These are phyloP conservation scores for Plebejus melissa DNA, from an alignment of 2,888 invertebrate species.

Conservation along the genomic window DNA sequence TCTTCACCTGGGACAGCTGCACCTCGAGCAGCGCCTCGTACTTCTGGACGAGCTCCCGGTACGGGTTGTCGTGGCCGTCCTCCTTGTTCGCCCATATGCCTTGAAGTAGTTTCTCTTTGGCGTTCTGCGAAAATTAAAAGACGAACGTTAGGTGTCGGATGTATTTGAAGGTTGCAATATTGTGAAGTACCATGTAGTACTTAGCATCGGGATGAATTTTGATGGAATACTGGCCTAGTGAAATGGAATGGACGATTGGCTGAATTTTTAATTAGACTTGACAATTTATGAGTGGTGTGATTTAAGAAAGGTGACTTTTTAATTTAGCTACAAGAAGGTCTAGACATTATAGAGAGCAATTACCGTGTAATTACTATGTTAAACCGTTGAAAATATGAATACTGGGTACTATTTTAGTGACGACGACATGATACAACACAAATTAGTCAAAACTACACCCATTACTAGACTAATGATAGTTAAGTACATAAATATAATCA, in stretches of 20 bases:
- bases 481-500: conserved; percentile 35
- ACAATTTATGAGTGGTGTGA: neutral
- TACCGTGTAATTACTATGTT: conserved; percentile 1
- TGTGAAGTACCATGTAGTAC: neutral
- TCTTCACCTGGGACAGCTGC: conserved; percentile 82
- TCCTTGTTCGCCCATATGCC: conserved; percentile 76
- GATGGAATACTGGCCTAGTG: conserved; percentile 3
- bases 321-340: neutral
- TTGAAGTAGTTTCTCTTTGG: conserved; percentile 73
- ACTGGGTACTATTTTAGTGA: conserved; percentile 16
- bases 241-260: conserved; percentile 1
- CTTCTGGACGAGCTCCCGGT: conserved; percentile 89
- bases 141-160: neutral
- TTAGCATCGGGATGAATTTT: neutral
- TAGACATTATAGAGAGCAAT: neutral
- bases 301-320: neutral
- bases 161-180: neutral
- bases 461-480: conserved; percentile 52
- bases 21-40: conserved; percentile 90
- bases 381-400: neutral
- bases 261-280: neutral
- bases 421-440: conserved; percentile 22
- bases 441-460: conserved; percentile 70
- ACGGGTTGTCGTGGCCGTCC: conserved; percentile 82
- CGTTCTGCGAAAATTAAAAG: conserved; percentile 35